These are phyloP conservation scores for Pachypeltis micranthus DNA, from an alignment of 1,140 invertebrate genomes.

Conservation along the genomic window DNA sequence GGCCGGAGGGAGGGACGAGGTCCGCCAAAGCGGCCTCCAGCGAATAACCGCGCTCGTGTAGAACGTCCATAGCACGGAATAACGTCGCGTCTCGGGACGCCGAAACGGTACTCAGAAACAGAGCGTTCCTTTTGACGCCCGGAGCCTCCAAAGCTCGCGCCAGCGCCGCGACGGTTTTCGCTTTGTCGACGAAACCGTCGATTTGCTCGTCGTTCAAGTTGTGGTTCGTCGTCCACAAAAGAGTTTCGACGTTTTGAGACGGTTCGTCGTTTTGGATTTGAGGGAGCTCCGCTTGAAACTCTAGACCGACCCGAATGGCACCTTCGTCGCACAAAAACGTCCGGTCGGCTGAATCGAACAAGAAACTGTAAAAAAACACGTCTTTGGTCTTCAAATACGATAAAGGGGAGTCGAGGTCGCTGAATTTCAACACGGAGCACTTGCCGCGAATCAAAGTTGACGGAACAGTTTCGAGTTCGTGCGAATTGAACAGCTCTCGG, in stretches of 20 bases:
- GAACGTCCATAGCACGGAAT: neutral
- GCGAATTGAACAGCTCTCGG: neutral
- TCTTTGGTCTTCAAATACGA: neutral
- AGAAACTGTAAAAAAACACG: neutral
- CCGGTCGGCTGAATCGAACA: neutral
- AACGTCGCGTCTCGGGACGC: neutral
- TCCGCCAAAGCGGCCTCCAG: neutral
- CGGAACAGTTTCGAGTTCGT: neutral
- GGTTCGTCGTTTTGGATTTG: no score
- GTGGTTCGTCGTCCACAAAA: neutral
- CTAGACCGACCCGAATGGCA: neutral
- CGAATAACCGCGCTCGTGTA: neutral
- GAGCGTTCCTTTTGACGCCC: neutral
- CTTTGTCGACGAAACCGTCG: neutral
- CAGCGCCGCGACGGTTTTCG: neutral
- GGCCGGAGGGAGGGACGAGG: neutral
- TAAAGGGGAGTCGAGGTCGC: neutral
- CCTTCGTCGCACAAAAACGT: neutral
- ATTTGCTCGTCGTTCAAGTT: neutral
- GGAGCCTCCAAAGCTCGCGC: neutral
- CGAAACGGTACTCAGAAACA: neutral
- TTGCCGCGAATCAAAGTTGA: neutral
- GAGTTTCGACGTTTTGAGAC: neutral
- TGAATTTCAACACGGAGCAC: neutral
- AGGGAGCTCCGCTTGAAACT: neutral